A percentile compares a stretch with the other conserved stretches of the same genome.
Conservation (phyloP, 2,888 invertebrate species). For the Acholoe squamosa region DNA sequence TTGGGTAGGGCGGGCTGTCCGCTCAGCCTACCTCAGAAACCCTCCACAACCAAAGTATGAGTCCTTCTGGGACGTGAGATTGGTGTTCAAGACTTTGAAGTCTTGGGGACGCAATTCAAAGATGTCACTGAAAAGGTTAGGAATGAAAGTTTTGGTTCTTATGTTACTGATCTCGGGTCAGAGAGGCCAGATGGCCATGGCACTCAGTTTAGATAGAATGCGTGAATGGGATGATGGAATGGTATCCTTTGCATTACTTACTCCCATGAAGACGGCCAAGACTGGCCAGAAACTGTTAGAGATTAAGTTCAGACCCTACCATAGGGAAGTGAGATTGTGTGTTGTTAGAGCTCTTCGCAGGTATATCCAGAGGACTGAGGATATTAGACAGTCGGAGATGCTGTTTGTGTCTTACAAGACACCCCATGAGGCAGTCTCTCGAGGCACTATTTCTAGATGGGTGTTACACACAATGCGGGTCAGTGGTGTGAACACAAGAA, state of each 20-base stretch:
- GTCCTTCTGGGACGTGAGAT: not conserved
- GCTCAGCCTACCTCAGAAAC: not conserved
- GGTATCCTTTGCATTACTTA: not conserved
- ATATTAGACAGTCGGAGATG: not conserved
- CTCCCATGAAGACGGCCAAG: not conserved
- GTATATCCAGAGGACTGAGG: not conserved
- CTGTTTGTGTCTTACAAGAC: not conserved
- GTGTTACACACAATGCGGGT: not conserved
- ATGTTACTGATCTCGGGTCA: not conserved
- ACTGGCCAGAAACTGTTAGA: not conserved
- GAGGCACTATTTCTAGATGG: conserved; percentile 14
- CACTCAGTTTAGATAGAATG: not conserved
- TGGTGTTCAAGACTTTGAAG: not conserved
- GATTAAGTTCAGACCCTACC: not conserved
- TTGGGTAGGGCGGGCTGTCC: not conserved
- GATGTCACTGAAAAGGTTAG: not conserved
- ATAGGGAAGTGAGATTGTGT: not conserved
- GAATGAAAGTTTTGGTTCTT: not conserved
- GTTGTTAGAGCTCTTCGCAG: not conserved
- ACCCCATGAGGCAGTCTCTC: not conserved
- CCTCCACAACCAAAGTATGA: conserved; percentile 30
- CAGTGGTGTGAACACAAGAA: too few relatives aligned
- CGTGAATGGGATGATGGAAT: not conserved
- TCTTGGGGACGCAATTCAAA: not conserved
- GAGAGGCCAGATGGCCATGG: not conserved